These are phyloP conservation scores for Eublepharis macularius DNA, from an alignment of 2,113 vertebrate genomes.

Conservation along the genomic window DNA sequence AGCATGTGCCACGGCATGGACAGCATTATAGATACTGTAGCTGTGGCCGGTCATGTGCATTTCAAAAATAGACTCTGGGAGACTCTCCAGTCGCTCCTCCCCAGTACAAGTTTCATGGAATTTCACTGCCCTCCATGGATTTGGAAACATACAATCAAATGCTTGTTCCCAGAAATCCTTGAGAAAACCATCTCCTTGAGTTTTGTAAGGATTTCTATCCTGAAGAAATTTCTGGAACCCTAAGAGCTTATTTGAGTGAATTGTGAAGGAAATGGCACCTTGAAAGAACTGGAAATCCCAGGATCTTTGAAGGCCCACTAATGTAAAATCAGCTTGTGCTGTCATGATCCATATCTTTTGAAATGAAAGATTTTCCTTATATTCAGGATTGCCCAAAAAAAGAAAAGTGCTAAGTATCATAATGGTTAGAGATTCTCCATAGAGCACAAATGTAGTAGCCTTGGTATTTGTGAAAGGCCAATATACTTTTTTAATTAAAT, in stretches of 20 bases:
- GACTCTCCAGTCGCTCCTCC: not conserved
- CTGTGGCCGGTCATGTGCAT: not conserved
- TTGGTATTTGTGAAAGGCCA: not conserved
- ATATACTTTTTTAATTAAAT: not conserved
- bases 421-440: not conserved
- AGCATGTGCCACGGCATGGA: not conserved
- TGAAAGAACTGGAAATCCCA: not conserved
- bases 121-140: accelerated
- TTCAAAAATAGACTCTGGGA: constrained; percentile 1
- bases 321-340: not conserved
- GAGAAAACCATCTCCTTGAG: not conserved
- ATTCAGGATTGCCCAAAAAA: too few relatives aligned
- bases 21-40: constrained; percentile 10
- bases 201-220: not conserved
- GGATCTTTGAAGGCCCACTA: not conserved
- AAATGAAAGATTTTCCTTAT: not conserved
- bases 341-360: constrained; percentile 1
- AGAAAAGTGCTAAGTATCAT: not conserved
- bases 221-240: not conserved
- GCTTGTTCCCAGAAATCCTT: constrained; percentile 10
- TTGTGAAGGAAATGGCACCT: not conserved
- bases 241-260: not conserved
- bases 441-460: not conserved
- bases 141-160: not conserved
- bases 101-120: not conserved